Percentiles rank a stretch among this genome's conserved stretches.
Conservation (phyloP, 2,888 invertebrate genomes). For the Trisateles emortualis region DNA sequence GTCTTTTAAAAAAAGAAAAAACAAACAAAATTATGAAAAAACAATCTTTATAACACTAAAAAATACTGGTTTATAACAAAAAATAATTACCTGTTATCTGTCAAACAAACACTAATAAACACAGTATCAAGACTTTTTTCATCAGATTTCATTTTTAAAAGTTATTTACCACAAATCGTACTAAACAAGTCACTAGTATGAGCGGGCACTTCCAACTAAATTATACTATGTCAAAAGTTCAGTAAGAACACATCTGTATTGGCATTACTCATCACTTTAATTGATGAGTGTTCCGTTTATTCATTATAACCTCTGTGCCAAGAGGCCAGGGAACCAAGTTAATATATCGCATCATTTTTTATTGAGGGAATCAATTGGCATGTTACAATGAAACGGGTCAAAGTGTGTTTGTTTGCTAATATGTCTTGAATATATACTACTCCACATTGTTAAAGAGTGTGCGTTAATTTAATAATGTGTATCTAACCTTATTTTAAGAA, state of each 20-base stretch:
- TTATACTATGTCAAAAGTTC: constrained; percentile 19
- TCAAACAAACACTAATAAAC: constrained; percentile 33
- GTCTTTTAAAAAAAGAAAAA: too few relatives aligned
- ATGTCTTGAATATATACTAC: not conserved
- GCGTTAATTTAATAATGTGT: too few relatives aligned
- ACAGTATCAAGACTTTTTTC: constrained; percentile 23
- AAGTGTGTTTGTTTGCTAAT: not conserved
- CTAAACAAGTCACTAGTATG: constrained; percentile 6
- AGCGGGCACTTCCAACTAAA: constrained; percentile 26
- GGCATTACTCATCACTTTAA: constrained; percentile 41
- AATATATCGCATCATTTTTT: constrained; percentile 20
- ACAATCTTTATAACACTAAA: too few relatives aligned
- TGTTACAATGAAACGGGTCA: constrained; percentile 3
- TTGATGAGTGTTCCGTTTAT: constrained; percentile 34
- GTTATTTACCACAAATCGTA: not conserved
- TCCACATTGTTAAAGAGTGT: too few relatives aligned
- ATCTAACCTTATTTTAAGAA: too few relatives aligned
- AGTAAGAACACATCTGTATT: constrained; percentile 12
- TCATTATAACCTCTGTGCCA: constrained; percentile 20
- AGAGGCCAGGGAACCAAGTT: constrained; percentile 25
- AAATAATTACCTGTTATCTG: constrained; percentile 36
- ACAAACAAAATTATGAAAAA: too few relatives aligned
- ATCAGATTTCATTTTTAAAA: constrained; percentile 29
- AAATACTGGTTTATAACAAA: too few relatives aligned
- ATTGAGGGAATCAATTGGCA: constrained; percentile 29